Base-by-base conservation (phyloP, 2,888 invertebrate genomes). In the Hydrotaea diabolus region DNA sequence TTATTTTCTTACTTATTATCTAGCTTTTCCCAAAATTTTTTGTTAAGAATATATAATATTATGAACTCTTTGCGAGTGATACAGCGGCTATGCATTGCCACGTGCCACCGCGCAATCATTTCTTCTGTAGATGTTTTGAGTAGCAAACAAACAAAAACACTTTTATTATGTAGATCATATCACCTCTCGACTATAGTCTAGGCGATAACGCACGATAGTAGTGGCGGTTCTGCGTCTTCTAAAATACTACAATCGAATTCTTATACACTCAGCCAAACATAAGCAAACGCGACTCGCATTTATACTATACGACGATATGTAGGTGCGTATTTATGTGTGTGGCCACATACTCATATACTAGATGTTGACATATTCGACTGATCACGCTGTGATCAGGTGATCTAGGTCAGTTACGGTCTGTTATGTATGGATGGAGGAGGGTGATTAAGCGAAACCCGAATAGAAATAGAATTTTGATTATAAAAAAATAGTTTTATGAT, bases 341-440 rank as follows among this genome's bases (percentile, higher is more conserved):
- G 7, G 3, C 2, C 31, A 39, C 39, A 39, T n/a, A 49, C 49
- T 13, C 49, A 49, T 49, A 49, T 13, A 2, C 21, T 21, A 8
- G 26, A 59, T 23, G 23, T 66, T 39, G 66, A 19, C 66, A 43
- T 17, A 69, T 69, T 46, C 36, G 21, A 23, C 31, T 83, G 90
- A 90, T 90, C 90, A 90, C 90, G 90, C 87, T 77, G 66, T 64
- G 89, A 89, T 88, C 89, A 89, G 88, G 86, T 89, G 89, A 86
- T 89, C 89, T 90, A 90, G 89, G 89, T 90, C 90, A 90, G 90
- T 90, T 88, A 89, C 86, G 87, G 85, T 87, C 39, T 11, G 31
- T 31, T 3, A 9, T 39, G 9, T 39, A 39, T 39, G 39, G 8
- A 39, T 59, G 21, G 23, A 15, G 59, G 59, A 23, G 13, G 55